phyloP scores from a whole-genome alignment of 1,140 invertebrate species.

The Diachasma alloeum region DNA sequence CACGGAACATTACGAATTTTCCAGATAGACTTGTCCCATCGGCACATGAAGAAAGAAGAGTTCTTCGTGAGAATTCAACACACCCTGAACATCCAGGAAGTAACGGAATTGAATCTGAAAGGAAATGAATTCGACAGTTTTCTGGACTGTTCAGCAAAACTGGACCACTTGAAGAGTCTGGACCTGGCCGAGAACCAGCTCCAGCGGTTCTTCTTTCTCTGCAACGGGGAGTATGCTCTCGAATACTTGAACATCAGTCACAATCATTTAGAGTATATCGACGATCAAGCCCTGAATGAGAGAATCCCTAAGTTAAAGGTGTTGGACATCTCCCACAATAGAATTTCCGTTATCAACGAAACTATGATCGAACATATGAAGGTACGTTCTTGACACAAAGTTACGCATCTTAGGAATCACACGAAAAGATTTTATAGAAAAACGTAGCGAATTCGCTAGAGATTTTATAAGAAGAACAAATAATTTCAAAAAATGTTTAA shows the following conservation, averaged over 20 bases:
- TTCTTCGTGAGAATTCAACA: slow-evolving; percentile 54
- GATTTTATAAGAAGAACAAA: no score
- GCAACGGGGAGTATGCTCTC: slow-evolving; percentile 55
- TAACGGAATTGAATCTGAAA: slow-evolving; percentile 52
- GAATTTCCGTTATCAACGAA: slow-evolving; percentile 53
- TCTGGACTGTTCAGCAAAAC: slow-evolving; percentile 57
- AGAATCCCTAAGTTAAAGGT: slow-evolving; percentile 51
- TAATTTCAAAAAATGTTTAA: no score
- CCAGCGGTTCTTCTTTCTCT: slow-evolving; percentile 57
- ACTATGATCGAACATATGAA: slow-evolving; percentile 59
- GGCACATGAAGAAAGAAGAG: slow-evolving; percentile 50
- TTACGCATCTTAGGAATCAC: no score
- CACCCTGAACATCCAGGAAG: slow-evolving; percentile 42
- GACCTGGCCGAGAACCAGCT: slow-evolving; percentile 60
- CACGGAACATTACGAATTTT: slow-evolving; percentile 21
- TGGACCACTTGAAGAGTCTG: slow-evolving; percentile 44
- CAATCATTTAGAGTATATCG: slow-evolving; percentile 56
- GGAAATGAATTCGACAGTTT: slow-evolving; percentile 60
- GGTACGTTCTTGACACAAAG: slow-evolving; percentile 54
- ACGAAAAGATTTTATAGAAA: no score
- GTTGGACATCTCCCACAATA: slow-evolving; percentile 58
- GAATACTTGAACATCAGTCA: slow-evolving; percentile 55
- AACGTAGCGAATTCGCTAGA: no score
- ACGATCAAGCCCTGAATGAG: slow-evolving; percentile 55
- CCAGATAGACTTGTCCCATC: slow-evolving; percentile 54